Evolutionary conservation across 2,888 invertebrate genomes (phyloP).

Genomic region (Oligia strigilis): DNA sequence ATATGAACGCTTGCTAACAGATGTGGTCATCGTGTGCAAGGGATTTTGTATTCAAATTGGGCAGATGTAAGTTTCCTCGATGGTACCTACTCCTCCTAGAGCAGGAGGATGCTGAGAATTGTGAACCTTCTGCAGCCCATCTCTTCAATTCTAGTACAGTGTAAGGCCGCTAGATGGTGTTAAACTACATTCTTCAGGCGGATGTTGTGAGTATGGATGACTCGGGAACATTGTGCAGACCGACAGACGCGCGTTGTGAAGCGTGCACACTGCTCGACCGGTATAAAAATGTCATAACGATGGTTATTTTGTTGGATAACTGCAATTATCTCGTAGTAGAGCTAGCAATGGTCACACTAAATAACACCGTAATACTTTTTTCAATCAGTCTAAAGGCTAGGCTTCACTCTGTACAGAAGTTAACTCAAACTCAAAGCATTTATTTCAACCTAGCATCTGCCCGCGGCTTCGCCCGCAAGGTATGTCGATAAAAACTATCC

Average conservation of each 20-base stretch:
- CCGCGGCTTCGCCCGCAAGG: too few relatives aligned
- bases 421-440: too few relatives aligned
- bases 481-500: too few relatives aligned
- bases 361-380: neutral
- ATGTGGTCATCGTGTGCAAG: too few relatives aligned
- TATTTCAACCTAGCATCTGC: too few relatives aligned
- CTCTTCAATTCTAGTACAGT: neutral
- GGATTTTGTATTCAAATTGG: too few relatives aligned
- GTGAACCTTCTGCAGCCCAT: conserved; percentile 17
- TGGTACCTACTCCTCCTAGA: neutral
- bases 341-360: neutral
- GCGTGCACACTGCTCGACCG: conserved; percentile 34
- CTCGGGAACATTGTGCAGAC: conserved; percentile 62
- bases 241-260: conserved; percentile 41
- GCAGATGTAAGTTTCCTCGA: too few relatives aligned
- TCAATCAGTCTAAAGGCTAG: neutral
- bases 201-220: conserved; percentile 60
- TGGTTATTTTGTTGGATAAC: neutral
- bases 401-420: neutral
- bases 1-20: too few relatives aligned
- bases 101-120: neutral
- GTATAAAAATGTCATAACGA: neutral
- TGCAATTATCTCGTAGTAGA: neutral
- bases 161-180: conserved; percentile 50
- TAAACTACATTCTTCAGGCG: conserved; percentile 43